A percentile compares a stretch with the other conserved stretches of the same genome.
phyloP scores from a whole-genome alignment of 2,113 vertebrate genomes.

The Falcunculus frontatus region DNA sequence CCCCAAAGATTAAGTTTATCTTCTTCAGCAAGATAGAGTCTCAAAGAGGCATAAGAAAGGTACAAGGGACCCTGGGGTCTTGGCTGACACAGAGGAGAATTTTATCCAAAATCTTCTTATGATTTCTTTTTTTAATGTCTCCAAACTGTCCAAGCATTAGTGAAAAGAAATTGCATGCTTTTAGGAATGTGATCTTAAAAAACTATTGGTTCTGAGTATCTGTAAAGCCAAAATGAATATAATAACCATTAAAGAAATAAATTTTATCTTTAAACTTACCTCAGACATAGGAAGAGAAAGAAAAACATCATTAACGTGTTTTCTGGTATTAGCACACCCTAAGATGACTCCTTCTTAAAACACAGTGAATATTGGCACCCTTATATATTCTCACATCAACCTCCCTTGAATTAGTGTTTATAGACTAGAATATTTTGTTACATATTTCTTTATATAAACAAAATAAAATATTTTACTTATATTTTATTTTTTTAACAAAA shows the following conservation, averaged over 20 bases:
- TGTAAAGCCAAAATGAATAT: neutral
- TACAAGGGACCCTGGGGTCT: neutral
- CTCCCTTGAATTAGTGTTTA: neutral
- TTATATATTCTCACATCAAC: neutral
- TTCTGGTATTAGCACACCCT: neutral
- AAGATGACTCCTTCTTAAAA: neutral
- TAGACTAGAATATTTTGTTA: neutral
- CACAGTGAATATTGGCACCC: neutral
- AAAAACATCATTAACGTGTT: neutral
- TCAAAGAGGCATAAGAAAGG: neutral
- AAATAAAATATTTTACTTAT: neutral
- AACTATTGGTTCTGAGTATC: neutral
- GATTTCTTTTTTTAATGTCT: neutral
- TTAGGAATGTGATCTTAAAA: neutral
- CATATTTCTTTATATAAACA: neutral
- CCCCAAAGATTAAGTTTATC: neutral
- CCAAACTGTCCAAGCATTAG: neutral
- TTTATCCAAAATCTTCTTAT: neutral
- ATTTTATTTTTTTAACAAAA: neutral
- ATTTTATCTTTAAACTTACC: neutral
- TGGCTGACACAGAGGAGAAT: neutral
- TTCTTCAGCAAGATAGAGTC: neutral
- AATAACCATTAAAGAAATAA: neutral
- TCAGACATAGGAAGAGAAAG: neutral
- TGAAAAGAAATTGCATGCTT: neutral